Percentiles rank a stretch among this genome's conserved stretches.
Conservation (phyloP, 2,797 vertebrate genomes). For the Apodemus agrarius region DNA sequence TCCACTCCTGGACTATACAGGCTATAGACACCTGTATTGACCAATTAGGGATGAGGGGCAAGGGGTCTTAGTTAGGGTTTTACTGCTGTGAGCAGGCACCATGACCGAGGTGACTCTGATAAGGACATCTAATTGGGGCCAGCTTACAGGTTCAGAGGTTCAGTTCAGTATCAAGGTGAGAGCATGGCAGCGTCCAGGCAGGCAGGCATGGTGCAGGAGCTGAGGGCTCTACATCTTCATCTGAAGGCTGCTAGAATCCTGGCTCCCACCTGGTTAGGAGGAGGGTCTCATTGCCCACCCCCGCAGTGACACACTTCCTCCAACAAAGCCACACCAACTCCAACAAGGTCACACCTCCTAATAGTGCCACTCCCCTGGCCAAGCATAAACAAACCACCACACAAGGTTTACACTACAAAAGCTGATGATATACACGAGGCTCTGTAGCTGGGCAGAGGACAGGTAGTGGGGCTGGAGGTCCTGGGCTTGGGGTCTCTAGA, state of each 20-base stretch:
- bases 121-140: neutral
- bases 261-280: too few species aligned
- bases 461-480: neutral
- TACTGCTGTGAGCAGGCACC: neutral
- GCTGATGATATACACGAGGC: neutral
- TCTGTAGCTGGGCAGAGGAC: neutral
- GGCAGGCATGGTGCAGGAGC: neutral
- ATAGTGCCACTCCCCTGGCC: neutral
- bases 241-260: too few species aligned
- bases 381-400: neutral
- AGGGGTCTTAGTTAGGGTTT: neutral
- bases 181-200: neutral
- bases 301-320: too few species aligned
- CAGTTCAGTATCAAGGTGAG: neutral
- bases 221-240: neutral
- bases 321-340: too few species aligned
- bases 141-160: neutral
- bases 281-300: too few species aligned
- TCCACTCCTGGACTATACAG: neutral
- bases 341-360: too few species aligned
- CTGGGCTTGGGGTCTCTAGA: neutral
- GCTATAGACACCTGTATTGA: neutral
- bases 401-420: neutral
- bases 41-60: neutral
- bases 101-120: neutral